A percentile compares a stretch with the other conserved stretches of the same genome.
Conservation (phyloP, 2,113 vertebrate genomes). For the Erythrocercus mccallii region DNA sequence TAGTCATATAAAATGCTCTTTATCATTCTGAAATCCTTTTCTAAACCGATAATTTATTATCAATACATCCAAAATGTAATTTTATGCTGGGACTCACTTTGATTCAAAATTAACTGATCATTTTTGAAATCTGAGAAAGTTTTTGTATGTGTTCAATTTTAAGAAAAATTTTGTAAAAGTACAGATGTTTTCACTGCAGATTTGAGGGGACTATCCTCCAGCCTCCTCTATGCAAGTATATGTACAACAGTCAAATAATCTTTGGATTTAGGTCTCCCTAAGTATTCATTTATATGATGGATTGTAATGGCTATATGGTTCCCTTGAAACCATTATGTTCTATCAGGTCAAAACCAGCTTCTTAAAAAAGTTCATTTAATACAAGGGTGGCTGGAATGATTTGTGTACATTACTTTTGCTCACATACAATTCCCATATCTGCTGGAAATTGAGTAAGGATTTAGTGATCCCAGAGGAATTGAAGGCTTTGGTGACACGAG, state of each 20-base stretch:
- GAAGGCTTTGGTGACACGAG: slow-evolving; percentile 30
- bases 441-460: not conserved
- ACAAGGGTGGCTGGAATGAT: slow-evolving; percentile 51
- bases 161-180: not conserved
- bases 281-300: slow-evolving; percentile 74
- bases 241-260: slow-evolving; percentile 65
- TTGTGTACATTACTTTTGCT: not conserved
- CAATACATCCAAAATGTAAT: not conserved
- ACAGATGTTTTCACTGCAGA: slow-evolving; percentile 44
- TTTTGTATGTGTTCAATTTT: not conserved
- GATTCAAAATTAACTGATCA: not conserved
- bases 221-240: not conserved
- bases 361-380: slow-evolving; percentile 39
- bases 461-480: not conserved
- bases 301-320: slow-evolving; percentile 70
- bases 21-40: slow-evolving; percentile 8
- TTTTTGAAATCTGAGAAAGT: not conserved
- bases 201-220: slow-evolving; percentile 22
- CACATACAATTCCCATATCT: slow-evolving; percentile 17
- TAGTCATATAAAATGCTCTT: not conserved
- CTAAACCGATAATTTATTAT: not conserved
- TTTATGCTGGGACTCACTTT: not conserved
- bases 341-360: slow-evolving; percentile 70
- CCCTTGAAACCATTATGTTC: slow-evolving; percentile 72
- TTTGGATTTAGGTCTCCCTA: slow-evolving; percentile 73